phyloP scores from a whole-genome alignment of 2,888 invertebrate genomes.

The Celastrina argiolus region DNA sequence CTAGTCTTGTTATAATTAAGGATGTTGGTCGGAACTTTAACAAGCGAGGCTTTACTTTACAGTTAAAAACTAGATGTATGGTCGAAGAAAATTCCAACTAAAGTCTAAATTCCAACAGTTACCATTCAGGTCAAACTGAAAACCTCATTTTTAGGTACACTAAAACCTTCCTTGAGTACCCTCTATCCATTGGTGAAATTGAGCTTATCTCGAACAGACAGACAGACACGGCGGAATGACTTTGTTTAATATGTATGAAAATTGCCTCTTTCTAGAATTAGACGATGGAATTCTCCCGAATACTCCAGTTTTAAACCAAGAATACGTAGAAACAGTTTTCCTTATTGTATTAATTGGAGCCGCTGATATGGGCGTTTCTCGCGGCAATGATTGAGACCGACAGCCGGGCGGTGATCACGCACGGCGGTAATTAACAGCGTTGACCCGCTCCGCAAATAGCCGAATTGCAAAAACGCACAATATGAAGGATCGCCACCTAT shows the following conservation, averaged over 20 bases:
- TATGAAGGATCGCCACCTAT: conserved; percentile 6
- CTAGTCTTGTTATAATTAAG: background rate
- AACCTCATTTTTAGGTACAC: too few relatives aligned
- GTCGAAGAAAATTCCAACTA: too few relatives aligned
- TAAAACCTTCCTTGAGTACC: too few relatives aligned
- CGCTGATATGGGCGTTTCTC: conserved; percentile 10
- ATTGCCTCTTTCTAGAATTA: background rate
- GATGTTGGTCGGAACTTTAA: too few relatives aligned
- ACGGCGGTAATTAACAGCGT: conserved; percentile 52
- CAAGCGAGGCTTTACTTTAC: too few relatives aligned
- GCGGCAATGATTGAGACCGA: conserved; percentile 33
- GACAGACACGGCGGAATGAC: too few relatives aligned
- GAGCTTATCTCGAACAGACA: too few relatives aligned
- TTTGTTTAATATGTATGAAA: too few relatives aligned
- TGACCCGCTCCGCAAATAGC: conserved; percentile 58
- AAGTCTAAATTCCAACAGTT: too few relatives aligned
- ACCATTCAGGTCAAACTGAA: too few relatives aligned
- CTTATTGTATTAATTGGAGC: conserved; percentile 1
- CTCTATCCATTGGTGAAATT: too few relatives aligned
- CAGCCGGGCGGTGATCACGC: conserved; percentile 37
- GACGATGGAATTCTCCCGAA: background rate
- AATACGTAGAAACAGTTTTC: conserved; percentile 12
- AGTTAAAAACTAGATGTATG: too few relatives aligned
- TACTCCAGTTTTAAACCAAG: background rate
- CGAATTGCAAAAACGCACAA: conserved; percentile 24